phyloP scores from a whole-genome alignment of 2,888 invertebrate genomes.

The Zygogramma bicolorata region DNA sequence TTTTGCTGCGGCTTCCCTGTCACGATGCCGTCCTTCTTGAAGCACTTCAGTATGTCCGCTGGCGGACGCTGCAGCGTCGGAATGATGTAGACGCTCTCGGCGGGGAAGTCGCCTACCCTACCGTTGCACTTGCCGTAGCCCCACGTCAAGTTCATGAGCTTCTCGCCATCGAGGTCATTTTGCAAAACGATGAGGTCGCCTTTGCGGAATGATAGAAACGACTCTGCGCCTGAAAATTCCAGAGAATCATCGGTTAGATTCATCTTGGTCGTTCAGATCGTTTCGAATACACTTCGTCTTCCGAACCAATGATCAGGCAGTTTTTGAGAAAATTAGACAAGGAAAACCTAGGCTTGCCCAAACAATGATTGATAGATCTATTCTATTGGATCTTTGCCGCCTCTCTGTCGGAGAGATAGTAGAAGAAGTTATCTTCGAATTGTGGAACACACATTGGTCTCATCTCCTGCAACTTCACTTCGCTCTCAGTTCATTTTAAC shows the following conservation, averaged over 20 bases:
- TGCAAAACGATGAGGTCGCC: constrained; percentile 87
- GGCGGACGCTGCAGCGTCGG: constrained; percentile 85
- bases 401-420: too few species aligned
- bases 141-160: constrained; percentile 79
- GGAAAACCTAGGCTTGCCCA: too few species aligned
- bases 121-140: constrained; percentile 79
- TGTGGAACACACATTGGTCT: too few species aligned
- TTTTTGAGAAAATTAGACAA: too few species aligned
- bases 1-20: constrained; percentile 27
- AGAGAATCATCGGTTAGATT: not conserved
- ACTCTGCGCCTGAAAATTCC: constrained; percentile 64
- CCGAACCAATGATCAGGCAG: too few species aligned
- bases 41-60: constrained; percentile 74
- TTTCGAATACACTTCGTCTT: too few species aligned
- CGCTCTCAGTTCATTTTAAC: too few species aligned
- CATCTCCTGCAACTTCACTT: too few species aligned
- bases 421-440: too few species aligned
- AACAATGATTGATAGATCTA: too few species aligned
- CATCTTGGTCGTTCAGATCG: too few species aligned
- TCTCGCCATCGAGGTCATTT: constrained; percentile 81
- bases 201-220: constrained; percentile 72
- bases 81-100: constrained; percentile 87
- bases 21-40: constrained; percentile 71
- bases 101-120: constrained; percentile 85
- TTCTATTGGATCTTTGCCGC: too few species aligned